Conservation (phyloP, 2,888 invertebrate species). For the Drosophila kambysellisi region DNA sequence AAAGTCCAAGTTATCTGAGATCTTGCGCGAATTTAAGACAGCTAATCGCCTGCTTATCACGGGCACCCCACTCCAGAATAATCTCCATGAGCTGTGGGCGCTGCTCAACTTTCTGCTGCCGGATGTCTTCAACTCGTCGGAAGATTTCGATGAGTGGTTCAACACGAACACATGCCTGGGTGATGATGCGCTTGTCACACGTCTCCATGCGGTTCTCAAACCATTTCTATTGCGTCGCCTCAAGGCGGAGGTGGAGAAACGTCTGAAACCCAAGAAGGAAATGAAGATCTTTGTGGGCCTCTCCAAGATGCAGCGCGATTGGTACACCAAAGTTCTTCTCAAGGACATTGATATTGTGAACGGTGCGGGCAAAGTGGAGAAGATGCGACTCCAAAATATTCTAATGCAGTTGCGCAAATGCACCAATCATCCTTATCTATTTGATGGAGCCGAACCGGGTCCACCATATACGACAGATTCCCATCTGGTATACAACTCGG, state of each 20-base stretch:
- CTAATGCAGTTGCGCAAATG: constrained; percentile 99
- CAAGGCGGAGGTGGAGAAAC: constrained; percentile 99
- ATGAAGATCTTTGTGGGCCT: constrained; percentile 98
- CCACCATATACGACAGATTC: constrained; percentile 99
- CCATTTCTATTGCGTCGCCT: constrained; percentile 98
- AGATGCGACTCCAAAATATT: constrained; percentile 99
- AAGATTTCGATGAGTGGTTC: constrained; percentile 99
- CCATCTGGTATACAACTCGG: constrained; percentile 97
- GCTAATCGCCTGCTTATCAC: constrained; percentile 97
- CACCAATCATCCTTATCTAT: constrained; percentile 99
- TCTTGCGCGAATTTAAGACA: constrained; percentile 98
- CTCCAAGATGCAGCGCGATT: constrained; percentile 99
- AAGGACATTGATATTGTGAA: constrained; percentile 99
- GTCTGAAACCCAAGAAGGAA: constrained; percentile 98
- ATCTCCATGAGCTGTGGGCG: constrained; percentile 99
- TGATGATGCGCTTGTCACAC: constrained; percentile 94
- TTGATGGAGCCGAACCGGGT: constrained; percentile 99
- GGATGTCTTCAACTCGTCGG: constrained; percentile 98
- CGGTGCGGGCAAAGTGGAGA: constrained; percentile 98
- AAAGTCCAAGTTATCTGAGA: constrained; percentile 98
- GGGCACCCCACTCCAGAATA: constrained; percentile 99
- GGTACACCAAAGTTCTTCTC: constrained; percentile 99
- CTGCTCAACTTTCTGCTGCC: constrained; percentile 98
- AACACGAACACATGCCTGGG: constrained; percentile 97
- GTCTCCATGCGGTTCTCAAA: constrained; percentile 96